A percentile compares a stretch with the other conserved stretches of the same genome.
Evolutionary conservation across 2,888 invertebrate species (phyloP).

Genomic region (Lasioglossum vierecki): DNA sequence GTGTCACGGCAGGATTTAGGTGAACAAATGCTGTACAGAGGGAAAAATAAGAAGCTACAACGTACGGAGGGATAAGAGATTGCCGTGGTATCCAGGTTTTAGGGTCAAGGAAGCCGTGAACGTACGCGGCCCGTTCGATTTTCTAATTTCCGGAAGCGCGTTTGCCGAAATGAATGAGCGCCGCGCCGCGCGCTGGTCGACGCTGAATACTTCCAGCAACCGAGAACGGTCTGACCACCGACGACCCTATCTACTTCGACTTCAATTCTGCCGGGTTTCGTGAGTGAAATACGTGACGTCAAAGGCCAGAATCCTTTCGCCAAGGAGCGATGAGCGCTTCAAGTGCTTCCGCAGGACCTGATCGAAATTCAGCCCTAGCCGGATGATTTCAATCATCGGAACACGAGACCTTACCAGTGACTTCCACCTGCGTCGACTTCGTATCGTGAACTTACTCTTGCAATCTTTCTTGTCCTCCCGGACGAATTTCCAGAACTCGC

Average conservation of each 20-base stretch:
- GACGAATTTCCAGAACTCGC: not conserved
- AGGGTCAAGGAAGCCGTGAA: constrained; percentile 52
- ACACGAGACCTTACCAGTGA: not conserved
- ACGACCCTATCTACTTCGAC: constrained; percentile 43
- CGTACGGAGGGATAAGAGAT: not conserved
- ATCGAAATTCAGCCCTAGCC: constrained; percentile 14
- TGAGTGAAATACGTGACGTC: constrained; percentile 30
- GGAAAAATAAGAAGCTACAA: not conserved
- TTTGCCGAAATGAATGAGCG: constrained; percentile 18
- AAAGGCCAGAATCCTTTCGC: constrained; percentile 6
- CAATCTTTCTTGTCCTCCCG: not conserved
- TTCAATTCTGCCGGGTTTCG: constrained; percentile 6
- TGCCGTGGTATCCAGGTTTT: constrained; percentile 31
- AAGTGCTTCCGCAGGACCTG: not conserved
- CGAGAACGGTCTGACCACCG: constrained; percentile 20
- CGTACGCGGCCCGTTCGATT: constrained; percentile 57
- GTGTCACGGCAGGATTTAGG: not conserved
- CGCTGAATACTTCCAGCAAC: constrained; percentile 18
- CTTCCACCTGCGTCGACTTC: not conserved
- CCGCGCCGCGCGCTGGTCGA: not conserved
- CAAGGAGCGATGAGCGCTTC: not conserved
- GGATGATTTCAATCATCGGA: constrained; percentile 20
- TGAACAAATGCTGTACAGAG: not conserved
- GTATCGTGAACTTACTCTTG: not conserved
- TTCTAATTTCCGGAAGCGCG: constrained; percentile 65